phyloP scores from a whole-genome alignment of 2,113 vertebrate species.

The Vicugna pacos region DNA sequence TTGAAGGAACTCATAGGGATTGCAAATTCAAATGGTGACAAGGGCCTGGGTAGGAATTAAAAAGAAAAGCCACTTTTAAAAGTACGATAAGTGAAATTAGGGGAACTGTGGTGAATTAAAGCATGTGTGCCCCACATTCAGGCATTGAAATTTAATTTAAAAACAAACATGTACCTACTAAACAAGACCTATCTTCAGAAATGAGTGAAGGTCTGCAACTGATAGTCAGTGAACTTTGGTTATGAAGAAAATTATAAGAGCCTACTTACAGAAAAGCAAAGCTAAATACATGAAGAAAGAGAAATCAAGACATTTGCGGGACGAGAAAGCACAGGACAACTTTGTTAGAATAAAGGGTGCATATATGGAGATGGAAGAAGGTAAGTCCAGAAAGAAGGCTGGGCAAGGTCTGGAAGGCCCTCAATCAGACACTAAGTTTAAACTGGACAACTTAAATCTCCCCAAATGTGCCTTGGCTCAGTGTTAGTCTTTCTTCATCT shows the following conservation, averaged over 20 bases:
- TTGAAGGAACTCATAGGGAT: not conserved
- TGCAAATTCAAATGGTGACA: not conserved
- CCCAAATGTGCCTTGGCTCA: not conserved
- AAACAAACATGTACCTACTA: not conserved
- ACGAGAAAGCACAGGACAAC: not conserved
- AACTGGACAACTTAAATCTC: not conserved
- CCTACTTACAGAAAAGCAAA: not conserved
- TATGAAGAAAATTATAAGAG: not conserved
- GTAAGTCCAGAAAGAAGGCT: not conserved
- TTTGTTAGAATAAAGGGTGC: not conserved
- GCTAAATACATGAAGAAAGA: not conserved
- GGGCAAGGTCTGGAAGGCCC: not conserved
- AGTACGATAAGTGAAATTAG: not conserved
- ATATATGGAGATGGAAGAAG: not conserved
- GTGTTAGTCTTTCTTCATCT: not conserved
- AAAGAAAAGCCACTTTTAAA: not conserved
- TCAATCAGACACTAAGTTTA: not conserved
- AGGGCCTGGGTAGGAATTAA: not conserved
- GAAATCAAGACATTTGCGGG: not conserved
- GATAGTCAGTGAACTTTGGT: not conserved
- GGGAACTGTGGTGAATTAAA: not conserved
- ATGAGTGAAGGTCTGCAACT: not conserved
- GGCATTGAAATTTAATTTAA: not conserved
- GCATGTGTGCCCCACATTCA: not conserved
- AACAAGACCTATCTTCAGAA: constrained; percentile 19